Percentiles rank a stretch among this genome's conserved stretches.
Evolutionary conservation across 2,113 vertebrate genomes (phyloP).

Genomic region (Thamnophis sirtalis): DNA sequence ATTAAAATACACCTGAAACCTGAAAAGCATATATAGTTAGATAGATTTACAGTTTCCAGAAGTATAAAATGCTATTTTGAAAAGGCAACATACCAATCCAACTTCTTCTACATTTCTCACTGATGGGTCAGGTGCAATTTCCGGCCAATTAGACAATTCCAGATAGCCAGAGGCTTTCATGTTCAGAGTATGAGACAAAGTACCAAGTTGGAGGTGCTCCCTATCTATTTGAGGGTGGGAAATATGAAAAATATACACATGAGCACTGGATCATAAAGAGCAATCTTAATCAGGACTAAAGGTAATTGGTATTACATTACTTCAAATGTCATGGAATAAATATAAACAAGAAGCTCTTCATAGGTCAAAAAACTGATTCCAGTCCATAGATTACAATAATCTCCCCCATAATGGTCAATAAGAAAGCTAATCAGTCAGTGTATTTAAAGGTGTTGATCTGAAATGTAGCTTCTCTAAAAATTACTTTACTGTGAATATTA

Average conservation of each 20-base stretch:
- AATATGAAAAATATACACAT: constrained; percentile 61
- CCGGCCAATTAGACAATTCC: constrained; percentile 92
- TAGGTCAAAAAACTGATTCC: constrained; percentile 80
- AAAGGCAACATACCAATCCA: constrained; percentile 77
- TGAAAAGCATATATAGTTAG: constrained; percentile 12
- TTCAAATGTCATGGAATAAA: constrained; percentile 81
- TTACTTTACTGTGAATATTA: constrained; percentile 91
- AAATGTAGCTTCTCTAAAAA: constrained; percentile 86
- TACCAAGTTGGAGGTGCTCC: constrained; percentile 93
- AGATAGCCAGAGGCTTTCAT: constrained; percentile 84
- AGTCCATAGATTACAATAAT: constrained; percentile 84
- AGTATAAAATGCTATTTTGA: constrained; percentile 43
- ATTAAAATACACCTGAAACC: neutral
- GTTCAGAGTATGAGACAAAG: constrained; percentile 91
- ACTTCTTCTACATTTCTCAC: constrained; percentile 89
- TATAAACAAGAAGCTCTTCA: constrained; percentile 79
- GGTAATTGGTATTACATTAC: constrained; percentile 79
- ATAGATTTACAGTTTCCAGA: constrained; percentile 16
- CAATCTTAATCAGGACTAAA: constrained; percentile 71
- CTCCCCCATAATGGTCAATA: constrained; percentile 83
- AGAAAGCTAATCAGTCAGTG: constrained; percentile 85
- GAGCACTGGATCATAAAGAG: constrained; percentile 63
- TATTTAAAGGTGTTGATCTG: constrained; percentile 83
- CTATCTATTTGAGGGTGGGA: constrained; percentile 77
- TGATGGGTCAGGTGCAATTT: constrained; percentile 85